Evolutionary conservation across 2,113 vertebrate genomes (phyloP).

Genomic region (Pterocles gutturalis): DNA sequence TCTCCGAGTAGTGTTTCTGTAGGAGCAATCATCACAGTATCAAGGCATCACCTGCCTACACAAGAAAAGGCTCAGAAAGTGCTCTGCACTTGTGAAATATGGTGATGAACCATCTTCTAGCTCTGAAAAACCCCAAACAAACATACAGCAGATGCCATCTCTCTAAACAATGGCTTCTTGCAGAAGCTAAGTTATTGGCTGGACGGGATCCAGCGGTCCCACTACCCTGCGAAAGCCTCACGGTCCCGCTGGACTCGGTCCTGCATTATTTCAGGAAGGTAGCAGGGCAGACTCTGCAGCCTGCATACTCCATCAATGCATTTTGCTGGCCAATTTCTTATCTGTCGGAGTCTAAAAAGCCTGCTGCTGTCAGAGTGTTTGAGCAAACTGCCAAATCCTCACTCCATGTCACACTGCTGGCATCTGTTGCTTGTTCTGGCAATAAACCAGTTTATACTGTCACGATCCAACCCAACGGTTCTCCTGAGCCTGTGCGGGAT

Average conservation of each 20-base stretch:
- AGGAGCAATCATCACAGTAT: background rate
- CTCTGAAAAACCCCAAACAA: background rate
- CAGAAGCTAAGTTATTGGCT: background rate
- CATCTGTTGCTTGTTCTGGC: slow-evolving; percentile 67
- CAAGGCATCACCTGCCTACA: background rate
- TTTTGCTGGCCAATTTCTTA: slow-evolving; percentile 69
- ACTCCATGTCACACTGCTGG: slow-evolving; percentile 46
- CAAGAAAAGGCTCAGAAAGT: background rate
- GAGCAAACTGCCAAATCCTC: slow-evolving; percentile 63
- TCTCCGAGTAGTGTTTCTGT: background rate
- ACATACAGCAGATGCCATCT: background rate
- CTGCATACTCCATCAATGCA: slow-evolving; percentile 24
- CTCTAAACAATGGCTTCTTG: slow-evolving; percentile 17
- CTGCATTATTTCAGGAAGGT: slow-evolving; percentile 49
- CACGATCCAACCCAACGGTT: slow-evolving; percentile 45
- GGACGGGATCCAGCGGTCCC: background rate
- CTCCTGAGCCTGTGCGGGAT: slow-evolving; percentile 4
- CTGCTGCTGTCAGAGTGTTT: slow-evolving; percentile 60
- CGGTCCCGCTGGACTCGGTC: background rate
- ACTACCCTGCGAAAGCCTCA: background rate
- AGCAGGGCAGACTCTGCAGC: slow-evolving; percentile 7
- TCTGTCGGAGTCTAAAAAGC: slow-evolving; percentile 61
- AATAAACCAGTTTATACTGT: slow-evolving; percentile 65
- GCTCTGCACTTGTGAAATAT: background rate
- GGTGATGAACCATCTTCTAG: background rate